Conservation (phyloP, 2,113 vertebrate species). For the Emydocephalus ijimae region DNA sequence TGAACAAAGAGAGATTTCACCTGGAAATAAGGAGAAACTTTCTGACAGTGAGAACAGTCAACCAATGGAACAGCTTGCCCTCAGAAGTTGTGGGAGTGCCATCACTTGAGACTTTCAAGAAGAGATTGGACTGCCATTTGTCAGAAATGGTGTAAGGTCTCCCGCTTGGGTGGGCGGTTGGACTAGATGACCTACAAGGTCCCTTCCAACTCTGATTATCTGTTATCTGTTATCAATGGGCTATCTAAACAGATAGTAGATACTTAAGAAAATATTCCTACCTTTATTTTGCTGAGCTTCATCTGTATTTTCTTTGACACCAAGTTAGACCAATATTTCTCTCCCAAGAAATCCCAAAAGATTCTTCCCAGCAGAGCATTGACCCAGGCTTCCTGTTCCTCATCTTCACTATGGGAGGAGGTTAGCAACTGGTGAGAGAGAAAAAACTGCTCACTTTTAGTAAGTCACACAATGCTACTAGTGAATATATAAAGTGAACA, state of each 20-base stretch:
- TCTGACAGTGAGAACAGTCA: no score
- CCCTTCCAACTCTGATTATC: no score
- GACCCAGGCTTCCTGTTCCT: constrained; percentile 89
- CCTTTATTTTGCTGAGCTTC: constrained; percentile 99
- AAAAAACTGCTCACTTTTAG: neutral
- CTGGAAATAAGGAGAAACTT: no score
- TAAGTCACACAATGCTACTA: neutral
- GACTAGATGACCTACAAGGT: no score
- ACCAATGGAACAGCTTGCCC: no score
- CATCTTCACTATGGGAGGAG: constrained; percentile 62
- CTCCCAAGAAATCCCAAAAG: constrained; percentile 98
- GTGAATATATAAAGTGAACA: neutral
- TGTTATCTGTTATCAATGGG: no score
- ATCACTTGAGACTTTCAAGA: no score
- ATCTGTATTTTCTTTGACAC: constrained; percentile 99
- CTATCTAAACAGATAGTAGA: neutral
- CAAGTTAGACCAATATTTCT: constrained; percentile 94
- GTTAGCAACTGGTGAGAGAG: constrained; percentile 74
- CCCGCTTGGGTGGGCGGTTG: no score
- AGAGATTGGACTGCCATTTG: no score
- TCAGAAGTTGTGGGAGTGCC: no score
- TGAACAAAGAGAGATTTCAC: no score
- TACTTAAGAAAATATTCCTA: constrained; percentile 55
- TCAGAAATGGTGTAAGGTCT: no score
- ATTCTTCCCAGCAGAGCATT: constrained; percentile 92